These are phyloP conservation scores for Gymnoscelis rufifasciata DNA, from an alignment of 2,888 invertebrate species.

Conservation along the genomic window DNA sequence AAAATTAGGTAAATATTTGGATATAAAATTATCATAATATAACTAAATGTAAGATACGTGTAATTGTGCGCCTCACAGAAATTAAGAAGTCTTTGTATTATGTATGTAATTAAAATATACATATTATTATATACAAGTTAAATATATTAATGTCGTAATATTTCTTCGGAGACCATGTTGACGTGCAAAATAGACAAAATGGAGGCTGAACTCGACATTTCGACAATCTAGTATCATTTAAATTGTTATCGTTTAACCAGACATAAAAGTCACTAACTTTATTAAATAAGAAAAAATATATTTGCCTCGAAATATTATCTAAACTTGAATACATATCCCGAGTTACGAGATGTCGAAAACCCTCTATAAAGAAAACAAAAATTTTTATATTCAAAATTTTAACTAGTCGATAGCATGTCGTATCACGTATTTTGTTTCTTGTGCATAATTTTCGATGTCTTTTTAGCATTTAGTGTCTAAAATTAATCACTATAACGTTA, in stretches of 20 bases:
- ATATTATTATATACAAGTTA: slow-evolving; percentile 75
- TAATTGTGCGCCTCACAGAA: slow-evolving; percentile 75
- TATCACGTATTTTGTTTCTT: slow-evolving; percentile 52
- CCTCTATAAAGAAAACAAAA: slow-evolving; percentile 56
- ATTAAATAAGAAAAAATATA: slow-evolving; percentile 23
- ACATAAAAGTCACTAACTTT: slow-evolving; percentile 21
- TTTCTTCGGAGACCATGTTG: slow-evolving; percentile 70
- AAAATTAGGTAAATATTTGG: slow-evolving; percentile 76
- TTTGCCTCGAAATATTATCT: slow-evolving; percentile 34
- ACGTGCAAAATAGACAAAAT: slow-evolving; percentile 57
- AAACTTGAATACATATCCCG: slow-evolving; percentile 68
- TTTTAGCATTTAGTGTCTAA: slow-evolving; percentile 65
- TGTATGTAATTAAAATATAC: slow-evolving; percentile 77
- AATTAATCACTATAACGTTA: slow-evolving; percentile 58
- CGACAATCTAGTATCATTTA: slow-evolving; percentile 44
- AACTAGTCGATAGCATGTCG: slow-evolving; percentile 73
- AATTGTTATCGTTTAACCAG: slow-evolving; percentile 34
- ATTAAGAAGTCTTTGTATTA: slow-evolving; percentile 76
- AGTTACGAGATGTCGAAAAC: slow-evolving; percentile 65
- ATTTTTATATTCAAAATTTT: slow-evolving; percentile 76
- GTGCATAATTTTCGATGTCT: slow-evolving; percentile 69
- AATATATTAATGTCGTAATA: slow-evolving; percentile 67
- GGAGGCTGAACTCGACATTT: slow-evolving; percentile 60
- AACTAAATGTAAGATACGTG: slow-evolving; percentile 69
- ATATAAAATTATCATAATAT: slow-evolving; percentile 73